phyloP scores from a whole-genome alignment of 2,888 invertebrate species.

The Eristalis intricaria region DNA sequence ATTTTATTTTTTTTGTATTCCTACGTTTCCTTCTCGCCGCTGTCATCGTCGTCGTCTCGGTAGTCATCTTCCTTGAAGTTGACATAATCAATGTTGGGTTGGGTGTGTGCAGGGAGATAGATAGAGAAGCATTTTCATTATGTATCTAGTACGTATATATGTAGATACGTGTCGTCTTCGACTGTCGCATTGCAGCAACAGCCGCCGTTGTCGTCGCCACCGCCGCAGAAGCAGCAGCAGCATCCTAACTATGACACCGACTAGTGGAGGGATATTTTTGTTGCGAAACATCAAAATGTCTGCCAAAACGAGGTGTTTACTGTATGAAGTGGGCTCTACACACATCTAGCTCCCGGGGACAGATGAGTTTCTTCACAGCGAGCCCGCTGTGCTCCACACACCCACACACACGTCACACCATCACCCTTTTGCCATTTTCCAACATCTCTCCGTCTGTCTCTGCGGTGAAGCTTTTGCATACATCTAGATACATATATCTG shows the following conservation, averaged over 20 bases:
- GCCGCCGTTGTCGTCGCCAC: constrained; percentile 72
- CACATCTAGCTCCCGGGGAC: constrained; percentile 1
- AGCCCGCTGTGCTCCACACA: not conserved
- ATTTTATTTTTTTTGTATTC: constrained; percentile 25
- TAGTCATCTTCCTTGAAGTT: constrained; percentile 66
- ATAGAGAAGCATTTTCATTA: constrained; percentile 45
- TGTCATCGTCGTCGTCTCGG: constrained; percentile 42
- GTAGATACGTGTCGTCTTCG: constrained; percentile 55
- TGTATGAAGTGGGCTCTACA: constrained; percentile 65
- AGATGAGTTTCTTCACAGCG: not conserved
- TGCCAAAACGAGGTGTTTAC: constrained; percentile 73
- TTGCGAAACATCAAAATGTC: constrained; percentile 72
- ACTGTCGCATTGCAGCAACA: constrained; percentile 76
- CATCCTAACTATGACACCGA: constrained; percentile 24
- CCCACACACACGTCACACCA: not conserved
- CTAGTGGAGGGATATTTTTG: constrained; percentile 64
- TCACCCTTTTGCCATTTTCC: not conserved
- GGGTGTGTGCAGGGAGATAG: constrained; percentile 22
- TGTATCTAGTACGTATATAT: constrained; percentile 37
- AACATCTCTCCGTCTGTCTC: constrained; percentile 1
- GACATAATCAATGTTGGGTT: constrained; percentile 66
- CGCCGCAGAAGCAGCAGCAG: constrained; percentile 36
- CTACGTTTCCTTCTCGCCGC: constrained; percentile 53
- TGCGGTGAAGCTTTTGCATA: constrained; percentile 17
- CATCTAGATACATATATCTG: not conserved